These are phyloP conservation scores for Trachymyrmex septentrionalis DNA, from an alignment of 1,140 invertebrate species.

Conservation along the genomic window DNA sequence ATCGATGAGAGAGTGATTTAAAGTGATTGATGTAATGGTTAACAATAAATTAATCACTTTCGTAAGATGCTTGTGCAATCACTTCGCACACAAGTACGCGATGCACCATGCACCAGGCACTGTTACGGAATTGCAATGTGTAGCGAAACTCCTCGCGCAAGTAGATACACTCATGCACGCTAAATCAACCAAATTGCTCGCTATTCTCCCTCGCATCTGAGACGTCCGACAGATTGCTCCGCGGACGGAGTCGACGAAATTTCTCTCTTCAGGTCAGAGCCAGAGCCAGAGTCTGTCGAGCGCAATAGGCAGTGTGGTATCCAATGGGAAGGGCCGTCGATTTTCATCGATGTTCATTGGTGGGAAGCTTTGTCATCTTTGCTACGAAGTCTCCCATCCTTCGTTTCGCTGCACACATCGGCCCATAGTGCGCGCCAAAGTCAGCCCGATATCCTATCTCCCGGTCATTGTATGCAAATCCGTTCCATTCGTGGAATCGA, in stretches of 20 bases:
- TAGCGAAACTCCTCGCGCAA: slow-evolving; percentile 38
- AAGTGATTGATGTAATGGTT: not conserved
- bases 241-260: slow-evolving; percentile 43
- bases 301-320: slow-evolving; percentile 33
- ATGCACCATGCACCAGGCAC: no score
- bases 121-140: slow-evolving; percentile 16
- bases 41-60: slow-evolving; percentile 43
- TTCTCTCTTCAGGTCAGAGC: slow-evolving; percentile 14
- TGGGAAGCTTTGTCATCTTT: slow-evolving; percentile 80
- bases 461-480: slow-evolving; percentile 86
- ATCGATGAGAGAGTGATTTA: not conserved
- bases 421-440: slow-evolving; percentile 43
- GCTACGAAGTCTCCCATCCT: slow-evolving; percentile 39
- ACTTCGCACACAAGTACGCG: not conserved
- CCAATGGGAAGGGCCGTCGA: slow-evolving; percentile 57
- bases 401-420: slow-evolving; percentile 50
- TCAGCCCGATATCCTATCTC: slow-evolving; percentile 73
- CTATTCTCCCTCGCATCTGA: slow-evolving; percentile 31
- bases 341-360: slow-evolving; percentile 47
- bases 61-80: slow-evolving; percentile 29
- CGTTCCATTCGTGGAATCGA: slow-evolving; percentile 83
- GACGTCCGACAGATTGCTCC: slow-evolving; percentile 66
- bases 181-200: slow-evolving; percentile 56
- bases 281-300: not conserved
- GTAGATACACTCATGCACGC: slow-evolving; percentile 18